Evolutionary conservation across 2,797 vertebrate genomes (phyloP), one percentile per base, ranked within the genome.

Genomic region (Tokudaia tokunoshimensis): DNA sequence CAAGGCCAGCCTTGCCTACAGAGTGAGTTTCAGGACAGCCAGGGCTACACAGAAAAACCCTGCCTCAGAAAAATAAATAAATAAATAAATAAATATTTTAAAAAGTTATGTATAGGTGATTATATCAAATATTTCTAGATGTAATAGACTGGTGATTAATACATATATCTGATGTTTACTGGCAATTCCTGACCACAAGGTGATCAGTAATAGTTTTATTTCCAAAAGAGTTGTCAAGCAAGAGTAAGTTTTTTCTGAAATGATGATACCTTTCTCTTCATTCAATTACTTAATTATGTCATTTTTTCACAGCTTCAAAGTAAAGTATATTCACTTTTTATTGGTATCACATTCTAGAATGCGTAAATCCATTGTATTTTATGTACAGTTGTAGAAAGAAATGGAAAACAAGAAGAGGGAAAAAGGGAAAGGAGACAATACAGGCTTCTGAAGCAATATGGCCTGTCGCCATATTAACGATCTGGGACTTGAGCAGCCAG

Each of bases 251-350:
- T 41, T 41, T 19, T 52, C 22, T 59, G 24, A 95, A 92, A 80
- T 81, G 76, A 47, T 2, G 76, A 41, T 2, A 70, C 1, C 15
- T 7, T 0, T 8, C 1, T 6, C 0, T 61, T 2, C 9, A 17
- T 92, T 65, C 26, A 44, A 4, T 52, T 79, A 3, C 4, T 80
- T 24, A 0, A 47, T 17, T 63, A 2, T 50, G 9, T 63, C 80
- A 47, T 15, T 9, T 19, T 10, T 76, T 24, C 47, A 80, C 31
- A 89, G 0, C 13, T 50, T 75, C 20, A 44, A 79, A 93, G 47
- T 63, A 82, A 89, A 76, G 1, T 13, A 52, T 52, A 1, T 2
- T 63, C n/a, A 70, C 80, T 6, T 86, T 44, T 86, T 47, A 87
- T 52, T n/a, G 0, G 80, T 57, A 31, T 10, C 8, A n/a, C 65